A percentile compares a stretch with the other conserved stretches of the same genome.
Conservation (phyloP, 2,113 vertebrate genomes). For the Brienomyrus brachyistius region DNA sequence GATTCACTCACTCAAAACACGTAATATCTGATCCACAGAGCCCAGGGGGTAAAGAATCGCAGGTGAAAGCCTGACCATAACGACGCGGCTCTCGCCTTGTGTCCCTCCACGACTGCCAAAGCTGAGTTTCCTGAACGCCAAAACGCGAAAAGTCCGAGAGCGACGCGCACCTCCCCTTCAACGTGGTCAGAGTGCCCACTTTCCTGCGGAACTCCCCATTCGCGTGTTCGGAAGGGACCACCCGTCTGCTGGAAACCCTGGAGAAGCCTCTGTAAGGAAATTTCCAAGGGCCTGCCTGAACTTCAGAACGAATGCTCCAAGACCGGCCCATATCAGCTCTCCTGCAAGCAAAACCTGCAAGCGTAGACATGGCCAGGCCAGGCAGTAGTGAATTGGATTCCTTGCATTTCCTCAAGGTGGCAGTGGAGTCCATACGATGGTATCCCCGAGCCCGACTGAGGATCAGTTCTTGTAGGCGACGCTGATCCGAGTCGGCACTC, state of each 20-base stretch:
- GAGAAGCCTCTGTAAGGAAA: background rate
- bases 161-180: background rate
- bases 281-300: background rate
- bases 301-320: background rate
- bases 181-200: background rate
- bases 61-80: background rate
- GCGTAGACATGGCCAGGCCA: background rate
- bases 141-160: background rate
- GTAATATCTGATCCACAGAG: background rate
- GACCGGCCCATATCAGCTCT: background rate
- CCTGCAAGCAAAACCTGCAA: background rate
- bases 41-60: background rate
- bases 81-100: background rate
- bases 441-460: slow-evolving; percentile 28
- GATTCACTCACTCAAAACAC: background rate
- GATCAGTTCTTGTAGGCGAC: slow-evolving; percentile 32
- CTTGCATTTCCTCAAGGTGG: background rate
- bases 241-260: background rate
- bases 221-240: background rate
- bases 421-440: background rate
- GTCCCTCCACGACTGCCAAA: background rate
- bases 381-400: background rate
- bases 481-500: background rate
- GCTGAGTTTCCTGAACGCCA: background rate
- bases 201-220: background rate